phyloP scores from a whole-genome alignment of 2,888 invertebrate species.

The Amphimallon solstitiale region DNA sequence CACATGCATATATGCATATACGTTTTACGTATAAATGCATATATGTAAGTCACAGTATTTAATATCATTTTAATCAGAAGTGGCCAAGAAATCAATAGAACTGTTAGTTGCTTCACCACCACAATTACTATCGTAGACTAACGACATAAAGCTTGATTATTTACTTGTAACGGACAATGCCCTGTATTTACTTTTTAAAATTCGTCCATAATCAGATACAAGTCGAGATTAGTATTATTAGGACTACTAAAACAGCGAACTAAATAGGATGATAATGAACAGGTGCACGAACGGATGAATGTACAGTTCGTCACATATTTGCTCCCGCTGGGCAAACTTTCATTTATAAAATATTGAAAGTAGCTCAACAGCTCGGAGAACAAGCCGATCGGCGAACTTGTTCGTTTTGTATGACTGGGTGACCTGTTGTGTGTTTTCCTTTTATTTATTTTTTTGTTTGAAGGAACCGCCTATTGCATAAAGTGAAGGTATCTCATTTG shows the following conservation, averaged over 20 bases:
- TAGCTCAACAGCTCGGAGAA: not conserved
- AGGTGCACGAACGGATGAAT: not conserved
- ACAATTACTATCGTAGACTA: not conserved
- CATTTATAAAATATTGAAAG: slow-evolving; percentile 23
- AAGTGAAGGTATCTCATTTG: not conserved
- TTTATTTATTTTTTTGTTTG: not conserved
- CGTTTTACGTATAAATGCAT: too few relatives aligned
- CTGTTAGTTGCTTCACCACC: not conserved
- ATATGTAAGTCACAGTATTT: too few relatives aligned
- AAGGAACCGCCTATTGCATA: not conserved
- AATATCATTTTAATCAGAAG: too few relatives aligned
- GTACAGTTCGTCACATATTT: too few relatives aligned
- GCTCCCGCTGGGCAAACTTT: not conserved
- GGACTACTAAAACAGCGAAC: not conserved
- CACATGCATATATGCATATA: too few relatives aligned
- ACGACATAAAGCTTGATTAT: too few relatives aligned
- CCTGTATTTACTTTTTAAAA: too few relatives aligned
- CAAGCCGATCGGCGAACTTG: not conserved
- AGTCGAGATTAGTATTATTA: not conserved
- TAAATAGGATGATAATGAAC: not conserved
- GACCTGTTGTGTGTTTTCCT: not conserved
- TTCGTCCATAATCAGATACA: not conserved
- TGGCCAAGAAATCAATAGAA: not conserved
- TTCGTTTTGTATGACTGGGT: slow-evolving; percentile 1
- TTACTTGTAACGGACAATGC: too few relatives aligned